Conservation (phyloP, 2,888 invertebrate species). For the Gari tellinella region DNA sequence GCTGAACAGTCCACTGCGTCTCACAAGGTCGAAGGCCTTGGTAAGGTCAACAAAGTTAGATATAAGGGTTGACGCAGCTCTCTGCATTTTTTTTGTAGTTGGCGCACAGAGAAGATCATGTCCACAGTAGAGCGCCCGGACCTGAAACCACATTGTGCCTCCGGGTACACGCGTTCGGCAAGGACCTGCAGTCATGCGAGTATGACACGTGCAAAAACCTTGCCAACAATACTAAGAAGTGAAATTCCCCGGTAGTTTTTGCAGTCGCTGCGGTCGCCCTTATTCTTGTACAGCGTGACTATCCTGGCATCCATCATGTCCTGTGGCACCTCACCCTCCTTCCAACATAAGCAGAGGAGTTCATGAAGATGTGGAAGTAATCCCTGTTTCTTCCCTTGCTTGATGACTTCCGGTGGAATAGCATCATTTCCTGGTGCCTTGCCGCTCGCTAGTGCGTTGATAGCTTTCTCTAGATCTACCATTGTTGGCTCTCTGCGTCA, state of each 20-base stretch:
- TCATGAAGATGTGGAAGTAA: neutral
- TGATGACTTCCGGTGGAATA: neutral
- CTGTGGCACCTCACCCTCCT: constrained; percentile 29
- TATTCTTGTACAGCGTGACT: constrained; percentile 49
- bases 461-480: neutral
- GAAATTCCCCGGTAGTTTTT: constrained; percentile 59
- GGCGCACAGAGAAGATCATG: constrained; percentile 42
- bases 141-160: constrained; percentile 26
- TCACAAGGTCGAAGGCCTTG: constrained; percentile 37
- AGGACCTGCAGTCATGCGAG: constrained; percentile 22
- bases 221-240: constrained; percentile 40
- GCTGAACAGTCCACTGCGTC: constrained; percentile 8
- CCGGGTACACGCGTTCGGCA: constrained; percentile 47
- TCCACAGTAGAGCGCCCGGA: constrained; percentile 17
- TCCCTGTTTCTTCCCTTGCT: neutral
- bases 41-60: constrained; percentile 34
- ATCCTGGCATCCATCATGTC: constrained; percentile 43
- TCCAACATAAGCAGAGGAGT: neutral
- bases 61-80: constrained; percentile 24
- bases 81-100: constrained; percentile 34
- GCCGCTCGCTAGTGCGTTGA: neutral
- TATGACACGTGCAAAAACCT: constrained; percentile 23
- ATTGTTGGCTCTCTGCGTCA: neutral
- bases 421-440: constrained; percentile 5
- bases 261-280: constrained; percentile 53